A percentile compares a stretch with the other conserved stretches of the same genome.
Evolutionary conservation across 2,888 invertebrate species (phyloP).

Genomic region (Tiliacea aurago): DNA sequence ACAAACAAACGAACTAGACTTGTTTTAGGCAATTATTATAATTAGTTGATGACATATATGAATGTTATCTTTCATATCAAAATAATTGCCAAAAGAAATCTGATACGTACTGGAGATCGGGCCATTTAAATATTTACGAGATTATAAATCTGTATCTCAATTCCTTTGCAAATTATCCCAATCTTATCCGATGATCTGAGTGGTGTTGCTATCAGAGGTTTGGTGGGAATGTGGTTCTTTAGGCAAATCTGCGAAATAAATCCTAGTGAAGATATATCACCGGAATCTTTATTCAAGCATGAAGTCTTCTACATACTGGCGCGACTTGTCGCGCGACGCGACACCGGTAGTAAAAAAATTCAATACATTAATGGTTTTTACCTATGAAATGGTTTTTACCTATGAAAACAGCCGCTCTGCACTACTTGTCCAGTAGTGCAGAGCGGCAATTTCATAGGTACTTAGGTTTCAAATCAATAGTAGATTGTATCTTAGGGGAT

Average conservation of each 20-base stretch:
- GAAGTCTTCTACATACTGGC: too few species aligned
- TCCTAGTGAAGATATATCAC: not conserved
- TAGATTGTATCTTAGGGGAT: too few species aligned
- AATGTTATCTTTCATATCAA: conserved; percentile 19
- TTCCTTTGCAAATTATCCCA: conserved; percentile 16
- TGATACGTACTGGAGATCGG: conserved; percentile 1
- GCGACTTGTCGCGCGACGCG: too few species aligned
- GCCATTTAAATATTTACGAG: conserved; percentile 5
- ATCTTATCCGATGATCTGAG: conserved; percentile 38
- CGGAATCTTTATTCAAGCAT: not conserved
- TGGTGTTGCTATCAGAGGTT: conserved; percentile 2
- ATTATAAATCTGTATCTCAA: conserved; percentile 11
- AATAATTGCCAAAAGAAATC: conserved; percentile 8
- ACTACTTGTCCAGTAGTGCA: too few species aligned
- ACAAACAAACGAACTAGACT: not conserved
- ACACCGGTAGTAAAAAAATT: too few species aligned
- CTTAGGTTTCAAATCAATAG: too few species aligned
- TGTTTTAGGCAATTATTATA: conserved; percentile 4
- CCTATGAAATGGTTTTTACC: too few species aligned
- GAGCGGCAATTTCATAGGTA: too few species aligned
- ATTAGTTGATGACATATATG: not conserved
- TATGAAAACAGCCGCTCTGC: too few species aligned
- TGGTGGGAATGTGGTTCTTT: not conserved
- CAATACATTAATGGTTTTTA: too few species aligned
- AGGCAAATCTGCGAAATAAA: not conserved